These are phyloP conservation scores for Microtus pennsylvanicus DNA, from an alignment of 2,113 vertebrate genomes.

Conservation along the genomic window DNA sequence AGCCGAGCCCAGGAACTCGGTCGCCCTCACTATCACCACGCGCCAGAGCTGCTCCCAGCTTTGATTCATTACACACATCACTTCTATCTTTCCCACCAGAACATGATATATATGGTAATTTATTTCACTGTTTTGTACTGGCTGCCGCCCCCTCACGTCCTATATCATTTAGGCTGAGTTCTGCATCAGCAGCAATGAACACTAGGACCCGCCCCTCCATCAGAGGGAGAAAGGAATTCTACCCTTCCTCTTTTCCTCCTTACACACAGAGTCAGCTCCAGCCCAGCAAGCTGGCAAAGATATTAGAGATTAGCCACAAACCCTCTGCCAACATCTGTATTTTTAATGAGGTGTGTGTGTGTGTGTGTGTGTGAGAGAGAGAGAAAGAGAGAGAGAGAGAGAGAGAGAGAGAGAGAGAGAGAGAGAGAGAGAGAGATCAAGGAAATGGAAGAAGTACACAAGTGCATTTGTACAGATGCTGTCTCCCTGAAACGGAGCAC, in stretches of 20 bases:
- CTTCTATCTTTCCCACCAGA: constrained; percentile 80
- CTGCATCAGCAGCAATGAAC: constrained; percentile 69
- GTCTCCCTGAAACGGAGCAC: constrained; percentile 48
- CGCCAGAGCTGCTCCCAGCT: constrained; percentile 68
- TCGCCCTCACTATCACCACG: constrained; percentile 60
- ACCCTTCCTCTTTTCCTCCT: neutral
- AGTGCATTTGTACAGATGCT: constrained; percentile 41
- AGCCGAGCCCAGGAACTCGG: constrained; percentile 32
- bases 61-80: constrained; percentile 82
- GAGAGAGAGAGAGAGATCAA: constrained; percentile 27
- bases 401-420: neutral
- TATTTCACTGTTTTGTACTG: constrained; percentile 78
- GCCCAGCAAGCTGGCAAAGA: neutral
- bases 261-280: neutral
- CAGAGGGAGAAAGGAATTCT: constrained; percentile 41
- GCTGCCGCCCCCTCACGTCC: constrained; percentile 72
- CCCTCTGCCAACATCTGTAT: constrained; percentile 57
- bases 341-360: neutral
- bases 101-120: constrained; percentile 83
- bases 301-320: neutral
- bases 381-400: neutral
- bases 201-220: constrained; percentile 44
- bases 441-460: constrained; percentile 48
- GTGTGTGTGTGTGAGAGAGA: neutral
- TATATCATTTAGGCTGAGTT: constrained; percentile 74